Percentiles rank a stretch among this genome's conserved stretches.
phyloP scores from a whole-genome alignment of 2,797 vertebrate species.

The Neoniphon sammara region DNA sequence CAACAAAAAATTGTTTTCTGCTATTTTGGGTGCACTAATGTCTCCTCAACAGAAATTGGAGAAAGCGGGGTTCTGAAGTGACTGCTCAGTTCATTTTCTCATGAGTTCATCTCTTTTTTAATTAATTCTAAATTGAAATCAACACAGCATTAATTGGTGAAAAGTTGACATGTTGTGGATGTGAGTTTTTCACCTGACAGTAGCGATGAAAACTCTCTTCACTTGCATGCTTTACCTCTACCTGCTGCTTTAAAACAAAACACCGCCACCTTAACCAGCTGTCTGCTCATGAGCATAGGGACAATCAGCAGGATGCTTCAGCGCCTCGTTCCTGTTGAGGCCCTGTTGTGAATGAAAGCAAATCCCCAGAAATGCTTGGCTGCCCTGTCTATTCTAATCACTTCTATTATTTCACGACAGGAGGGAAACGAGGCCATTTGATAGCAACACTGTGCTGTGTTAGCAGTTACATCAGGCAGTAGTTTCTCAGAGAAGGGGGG shows the following conservation, averaged over 20 bases:
- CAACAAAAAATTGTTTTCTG: too few species aligned
- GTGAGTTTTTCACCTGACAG: too few species aligned
- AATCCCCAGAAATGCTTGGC: background rate
- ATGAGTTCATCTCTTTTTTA: too few species aligned
- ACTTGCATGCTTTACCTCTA: background rate
- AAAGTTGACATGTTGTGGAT: too few species aligned
- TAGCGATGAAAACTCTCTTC: background rate
- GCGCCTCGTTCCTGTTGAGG: background rate
- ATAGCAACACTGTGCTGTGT: background rate
- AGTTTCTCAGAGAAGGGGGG: background rate
- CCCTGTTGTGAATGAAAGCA: background rate
- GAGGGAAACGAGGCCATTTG: conserved; percentile 5
- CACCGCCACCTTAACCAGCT: background rate
- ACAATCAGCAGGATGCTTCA: background rate
- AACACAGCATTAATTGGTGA: too few species aligned
- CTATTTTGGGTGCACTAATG: too few species aligned
- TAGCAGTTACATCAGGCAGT: conserved; percentile 1
- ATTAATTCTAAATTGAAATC: too few species aligned
- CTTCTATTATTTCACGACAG: conserved; percentile 1
- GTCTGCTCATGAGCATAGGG: background rate
- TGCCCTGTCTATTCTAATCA: background rate
- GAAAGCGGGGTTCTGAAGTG: too few species aligned
- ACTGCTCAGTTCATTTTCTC: too few species aligned
- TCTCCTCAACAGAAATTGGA: too few species aligned
- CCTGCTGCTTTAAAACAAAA: too few species aligned